Conservation (phyloP, 2,888 invertebrate species). For the Mechanitis mazaeus region DNA sequence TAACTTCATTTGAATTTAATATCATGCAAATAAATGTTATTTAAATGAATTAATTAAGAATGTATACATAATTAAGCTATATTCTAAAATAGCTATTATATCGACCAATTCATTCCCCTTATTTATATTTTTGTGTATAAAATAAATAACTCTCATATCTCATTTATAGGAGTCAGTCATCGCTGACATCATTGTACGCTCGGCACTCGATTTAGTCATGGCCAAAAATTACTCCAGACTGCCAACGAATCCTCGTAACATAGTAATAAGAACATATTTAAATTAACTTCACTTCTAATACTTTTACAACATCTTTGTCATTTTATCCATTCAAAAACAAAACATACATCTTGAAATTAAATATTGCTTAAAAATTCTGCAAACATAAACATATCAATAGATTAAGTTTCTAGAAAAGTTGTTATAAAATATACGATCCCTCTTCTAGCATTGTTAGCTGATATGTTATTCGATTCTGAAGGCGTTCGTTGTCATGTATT, state of each 20-base stretch:
- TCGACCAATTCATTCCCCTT: too few species aligned
- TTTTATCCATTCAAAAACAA: background rate
- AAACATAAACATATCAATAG: background rate
- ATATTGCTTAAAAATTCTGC: background rate
- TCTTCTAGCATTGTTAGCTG: slow-evolving; percentile 10
- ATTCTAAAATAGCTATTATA: too few species aligned
- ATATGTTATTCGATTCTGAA: slow-evolving; percentile 19
- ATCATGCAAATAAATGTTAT: background rate
- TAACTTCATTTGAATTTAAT: background rate
- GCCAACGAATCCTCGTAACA: background rate
- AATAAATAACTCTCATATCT: slow-evolving; percentile 37
- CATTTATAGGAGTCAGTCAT: slow-evolving; percentile 20
- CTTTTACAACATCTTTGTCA: too few species aligned
- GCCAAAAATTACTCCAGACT: background rate
- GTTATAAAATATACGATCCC: background rate
- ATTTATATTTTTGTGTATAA: slow-evolving; percentile 31
- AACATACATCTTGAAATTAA: background rate
- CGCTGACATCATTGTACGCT: slow-evolving; percentile 12
- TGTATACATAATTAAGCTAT: background rate
- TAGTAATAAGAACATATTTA: background rate
- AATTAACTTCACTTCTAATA: too few species aligned
- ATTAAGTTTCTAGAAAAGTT: background rate
- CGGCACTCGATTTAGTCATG: background rate
- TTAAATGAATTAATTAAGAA: background rate
- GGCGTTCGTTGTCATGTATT: slow-evolving; percentile 8